phyloP scores from a whole-genome alignment of 2,888 invertebrate genomes.

The Cepaea hortensis region DNA sequence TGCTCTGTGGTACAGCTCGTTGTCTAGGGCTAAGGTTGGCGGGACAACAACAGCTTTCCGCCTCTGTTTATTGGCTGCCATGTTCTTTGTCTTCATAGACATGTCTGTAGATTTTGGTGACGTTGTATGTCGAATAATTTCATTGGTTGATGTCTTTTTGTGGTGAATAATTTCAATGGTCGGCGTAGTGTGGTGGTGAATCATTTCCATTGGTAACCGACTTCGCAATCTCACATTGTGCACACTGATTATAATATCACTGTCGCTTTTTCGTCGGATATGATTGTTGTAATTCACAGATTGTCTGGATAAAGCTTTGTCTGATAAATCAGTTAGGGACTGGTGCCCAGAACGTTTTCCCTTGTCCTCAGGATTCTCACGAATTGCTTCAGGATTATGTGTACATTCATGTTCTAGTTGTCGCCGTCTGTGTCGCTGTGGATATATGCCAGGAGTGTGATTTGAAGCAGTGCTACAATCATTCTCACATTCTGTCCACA shows the following conservation, averaged over 20 bases:
- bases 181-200: not conserved
- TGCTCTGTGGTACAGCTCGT: not conserved
- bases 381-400: too few species aligned
- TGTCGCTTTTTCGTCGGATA: slow-evolving; percentile 28
- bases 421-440: too few species aligned
- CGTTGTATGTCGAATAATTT: not conserved
- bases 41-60: slow-evolving; percentile 32
- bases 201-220: not conserved
- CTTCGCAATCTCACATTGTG: not conserved
- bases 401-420: too few species aligned
- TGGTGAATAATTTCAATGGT: too few species aligned
- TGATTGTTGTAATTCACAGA: not conserved
- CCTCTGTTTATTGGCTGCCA: not conserved
- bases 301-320: too few species aligned
- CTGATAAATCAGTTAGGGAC: not conserved
- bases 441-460: too few species aligned
- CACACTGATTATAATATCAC: not conserved
- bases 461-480: too few species aligned
- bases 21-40: slow-evolving; percentile 29
- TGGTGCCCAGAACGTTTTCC: not conserved
- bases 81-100: not conserved
- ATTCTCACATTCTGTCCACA: too few species aligned
- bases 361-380: too few species aligned
- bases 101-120: not conserved
- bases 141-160: too few species aligned